Evolutionary conservation across 2,797 vertebrate species (phyloP).

Genomic region (Merluccius polli): DNA sequence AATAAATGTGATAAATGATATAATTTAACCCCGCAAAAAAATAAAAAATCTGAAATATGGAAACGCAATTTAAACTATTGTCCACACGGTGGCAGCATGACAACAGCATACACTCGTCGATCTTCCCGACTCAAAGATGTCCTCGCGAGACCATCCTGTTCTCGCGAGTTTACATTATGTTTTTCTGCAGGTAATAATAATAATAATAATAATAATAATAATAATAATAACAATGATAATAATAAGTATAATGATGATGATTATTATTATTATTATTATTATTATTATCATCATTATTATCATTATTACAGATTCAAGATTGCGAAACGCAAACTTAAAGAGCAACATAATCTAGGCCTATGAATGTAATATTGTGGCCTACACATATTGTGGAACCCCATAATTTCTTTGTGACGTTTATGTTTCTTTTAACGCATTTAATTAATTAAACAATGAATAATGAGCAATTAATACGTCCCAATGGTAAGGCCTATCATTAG

Average conservation of each 20-base stretch:
- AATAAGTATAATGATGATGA: background rate
- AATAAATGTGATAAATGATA: background rate
- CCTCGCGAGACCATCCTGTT: background rate
- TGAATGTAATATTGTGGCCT: too few relatives aligned
- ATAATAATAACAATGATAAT: background rate
- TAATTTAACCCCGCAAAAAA: background rate
- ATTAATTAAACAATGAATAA: too few relatives aligned
- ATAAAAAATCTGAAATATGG: background rate
- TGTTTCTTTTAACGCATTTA: too few relatives aligned
- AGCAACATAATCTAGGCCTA: too few relatives aligned
- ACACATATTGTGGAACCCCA: too few relatives aligned
- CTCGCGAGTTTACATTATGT: background rate
- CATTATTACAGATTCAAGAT: background rate
- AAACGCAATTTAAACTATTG: background rate
- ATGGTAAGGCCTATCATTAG: too few relatives aligned
- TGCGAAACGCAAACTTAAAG: background rate
- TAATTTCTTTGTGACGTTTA: too few relatives aligned
- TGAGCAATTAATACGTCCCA: too few relatives aligned
- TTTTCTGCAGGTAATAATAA: background rate
- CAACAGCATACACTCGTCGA: background rate
- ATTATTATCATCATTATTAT: background rate
- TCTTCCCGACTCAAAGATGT: background rate
- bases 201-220: background rate
- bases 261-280: background rate
- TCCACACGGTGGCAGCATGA: conserved; percentile 10